phyloP scores from a whole-genome alignment of 2,113 vertebrate genomes.

The Albula glossodonta region DNA sequence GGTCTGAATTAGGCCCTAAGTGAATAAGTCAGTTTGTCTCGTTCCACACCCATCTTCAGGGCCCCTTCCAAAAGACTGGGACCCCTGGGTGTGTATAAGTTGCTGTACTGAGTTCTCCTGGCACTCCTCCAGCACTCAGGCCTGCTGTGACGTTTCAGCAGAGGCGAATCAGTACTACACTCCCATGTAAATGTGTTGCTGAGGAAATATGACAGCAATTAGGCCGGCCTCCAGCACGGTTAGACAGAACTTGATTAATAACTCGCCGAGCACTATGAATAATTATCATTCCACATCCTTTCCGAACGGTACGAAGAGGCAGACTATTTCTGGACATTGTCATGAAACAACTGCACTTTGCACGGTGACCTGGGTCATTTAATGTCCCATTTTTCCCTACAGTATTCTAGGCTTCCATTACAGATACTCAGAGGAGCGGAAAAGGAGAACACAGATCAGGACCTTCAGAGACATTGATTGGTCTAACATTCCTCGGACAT shows the following conservation, averaged over 20 bases:
- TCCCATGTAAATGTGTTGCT: neutral
- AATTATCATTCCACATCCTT: conserved; percentile 36
- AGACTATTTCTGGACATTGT: conserved; percentile 19
- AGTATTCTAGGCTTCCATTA: neutral
- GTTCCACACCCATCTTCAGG: neutral
- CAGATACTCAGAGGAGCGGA: neutral
- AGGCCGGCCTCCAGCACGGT: conserved; percentile 37
- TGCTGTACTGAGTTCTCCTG: conserved; percentile 33
- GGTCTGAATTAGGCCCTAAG: too few species aligned
- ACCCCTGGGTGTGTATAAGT: conserved; percentile 49
- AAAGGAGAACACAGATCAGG: neutral
- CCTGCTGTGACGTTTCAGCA: neutral
- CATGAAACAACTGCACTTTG: neutral
- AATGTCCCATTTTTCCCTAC: neutral
- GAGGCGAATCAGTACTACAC: neutral
- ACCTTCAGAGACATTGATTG: neutral
- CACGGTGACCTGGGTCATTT: neutral
- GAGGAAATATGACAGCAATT: conserved; percentile 16
- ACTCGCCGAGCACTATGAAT: conserved; percentile 37
- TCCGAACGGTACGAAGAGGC: conserved; percentile 4
- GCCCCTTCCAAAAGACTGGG: conserved; percentile 41
- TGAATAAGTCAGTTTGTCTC: neutral
- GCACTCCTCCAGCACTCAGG: conserved; percentile 24
- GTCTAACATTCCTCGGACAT: too few species aligned
- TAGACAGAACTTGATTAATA: conserved; percentile 49